phyloP scores from a whole-genome alignment of 2,888 invertebrate species.

The Mythimna pallens region DNA sequence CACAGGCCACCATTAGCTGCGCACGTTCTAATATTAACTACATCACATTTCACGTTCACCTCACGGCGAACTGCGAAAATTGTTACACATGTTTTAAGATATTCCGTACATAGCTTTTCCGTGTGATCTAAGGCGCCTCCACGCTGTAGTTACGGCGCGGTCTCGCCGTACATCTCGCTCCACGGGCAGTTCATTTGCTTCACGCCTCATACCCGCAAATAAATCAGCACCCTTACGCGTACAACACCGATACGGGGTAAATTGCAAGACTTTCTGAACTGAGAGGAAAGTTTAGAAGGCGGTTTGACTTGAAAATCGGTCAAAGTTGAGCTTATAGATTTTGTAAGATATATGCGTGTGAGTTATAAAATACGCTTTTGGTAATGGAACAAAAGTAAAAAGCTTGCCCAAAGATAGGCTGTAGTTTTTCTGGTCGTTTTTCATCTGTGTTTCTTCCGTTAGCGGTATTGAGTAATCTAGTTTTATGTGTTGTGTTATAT shows the following conservation, averaged over 20 bases:
- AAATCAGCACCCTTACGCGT: conserved; percentile 84
- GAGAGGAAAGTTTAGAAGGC: conserved; percentile 59
- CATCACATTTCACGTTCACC: conserved; percentile 58
- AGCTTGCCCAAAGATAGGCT: not conserved
- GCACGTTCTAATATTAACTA: conserved; percentile 61
- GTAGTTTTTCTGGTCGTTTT: too few relatives aligned
- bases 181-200: conserved; percentile 87
- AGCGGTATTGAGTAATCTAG: conserved; percentile 4
- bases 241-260: conserved; percentile 77
- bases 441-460: not conserved
- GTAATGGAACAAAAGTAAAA: not conserved
- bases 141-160: conserved; percentile 77
- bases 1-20: conserved; percentile 40
- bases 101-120: conserved; percentile 66
- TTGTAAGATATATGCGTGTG: conserved; percentile 2
- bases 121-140: conserved; percentile 67
- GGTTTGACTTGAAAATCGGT: conserved; percentile 40
- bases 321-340: conserved; percentile 38
- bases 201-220: conserved; percentile 89
- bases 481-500: conserved; percentile 21
- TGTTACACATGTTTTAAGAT: conserved; percentile 69
- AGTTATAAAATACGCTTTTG: not conserved
- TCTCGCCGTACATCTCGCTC: conserved; percentile 85
- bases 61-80: conserved; percentile 63
- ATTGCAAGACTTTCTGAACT: conserved; percentile 75